Conservation (phyloP, 2,888 invertebrate genomes). For the Laothoe populi region DNA sequence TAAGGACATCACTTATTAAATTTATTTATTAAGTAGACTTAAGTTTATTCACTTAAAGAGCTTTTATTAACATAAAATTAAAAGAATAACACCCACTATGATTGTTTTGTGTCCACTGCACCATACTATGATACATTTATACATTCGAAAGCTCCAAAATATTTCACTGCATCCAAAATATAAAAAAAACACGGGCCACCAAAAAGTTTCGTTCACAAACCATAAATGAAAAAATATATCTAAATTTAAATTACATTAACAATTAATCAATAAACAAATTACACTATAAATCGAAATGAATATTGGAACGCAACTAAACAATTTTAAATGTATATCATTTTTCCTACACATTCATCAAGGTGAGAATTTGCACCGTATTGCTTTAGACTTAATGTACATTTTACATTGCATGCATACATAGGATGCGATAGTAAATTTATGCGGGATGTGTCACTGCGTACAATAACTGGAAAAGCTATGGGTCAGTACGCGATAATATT, state of each 20-base stretch:
- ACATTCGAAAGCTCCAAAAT: not conserved
- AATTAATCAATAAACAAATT: not conserved
- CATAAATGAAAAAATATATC: not conserved
- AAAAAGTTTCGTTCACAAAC: not conserved
- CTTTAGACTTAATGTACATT: not conserved
- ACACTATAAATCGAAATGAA: not conserved
- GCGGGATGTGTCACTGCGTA: slow-evolving; percentile 34
- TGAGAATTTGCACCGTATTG: slow-evolving; percentile 32
- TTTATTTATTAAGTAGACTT: too few species aligned
- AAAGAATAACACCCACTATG: not conserved
- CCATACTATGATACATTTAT: not conserved
- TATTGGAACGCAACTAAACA: slow-evolving; percentile 8
- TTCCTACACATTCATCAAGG: not conserved
- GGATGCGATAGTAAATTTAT: slow-evolving; percentile 56
- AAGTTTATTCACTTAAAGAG: too few species aligned
- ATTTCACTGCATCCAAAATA: slow-evolving; percentile 4
- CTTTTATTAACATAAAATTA: too few species aligned
- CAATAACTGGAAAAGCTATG: slow-evolving; percentile 46
- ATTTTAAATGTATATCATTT: not conserved
- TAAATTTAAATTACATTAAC: not conserved
- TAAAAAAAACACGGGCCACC: not conserved
- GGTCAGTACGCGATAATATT: slow-evolving; percentile 45
- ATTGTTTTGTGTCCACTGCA: not conserved
- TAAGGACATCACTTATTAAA: too few species aligned
- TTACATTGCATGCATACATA: slow-evolving; percentile 31